Evolutionary conservation across 2,113 vertebrate species (phyloP).

Genomic region (Campylomormyrus tamandua): DNA sequence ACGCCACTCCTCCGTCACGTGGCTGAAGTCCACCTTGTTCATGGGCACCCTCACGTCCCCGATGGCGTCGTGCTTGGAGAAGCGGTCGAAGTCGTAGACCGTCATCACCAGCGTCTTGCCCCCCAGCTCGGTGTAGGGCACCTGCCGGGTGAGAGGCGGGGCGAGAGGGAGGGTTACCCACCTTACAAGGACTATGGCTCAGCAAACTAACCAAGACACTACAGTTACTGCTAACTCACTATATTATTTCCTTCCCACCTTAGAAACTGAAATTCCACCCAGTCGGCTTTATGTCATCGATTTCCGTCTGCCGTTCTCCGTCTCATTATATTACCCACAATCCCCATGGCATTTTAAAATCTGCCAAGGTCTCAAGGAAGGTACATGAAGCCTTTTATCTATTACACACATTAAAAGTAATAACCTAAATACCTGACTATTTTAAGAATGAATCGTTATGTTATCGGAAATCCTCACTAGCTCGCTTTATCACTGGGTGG

Average conservation of each 20-base stretch:
- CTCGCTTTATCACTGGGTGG: background rate
- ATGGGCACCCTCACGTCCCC: conserved; percentile 87
- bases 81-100: conserved; percentile 90
- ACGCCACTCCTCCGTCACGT: conserved; percentile 89
- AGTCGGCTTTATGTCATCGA: background rate
- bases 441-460: background rate
- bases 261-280: background rate
- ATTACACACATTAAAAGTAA: background rate
- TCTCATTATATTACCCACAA: background rate
- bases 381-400: background rate
- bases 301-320: background rate
- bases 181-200: background rate
- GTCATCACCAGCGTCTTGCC: conserved; percentile 92
- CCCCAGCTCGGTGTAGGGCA: conserved; percentile 84
- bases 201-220: background rate
- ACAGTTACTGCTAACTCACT: background rate
- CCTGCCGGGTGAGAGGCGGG: conserved; percentile 47
- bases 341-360: background rate
- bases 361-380: background rate
- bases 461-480: background rate
- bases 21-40: conserved; percentile 92
- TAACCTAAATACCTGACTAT: background rate
- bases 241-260: background rate
- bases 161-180: background rate
- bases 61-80: conserved; percentile 94